A percentile compares a stretch with the other conserved stretches of the same genome.
Conservation (phyloP, 2,888 invertebrate genomes). For the Petrophora chlorosata region DNA sequence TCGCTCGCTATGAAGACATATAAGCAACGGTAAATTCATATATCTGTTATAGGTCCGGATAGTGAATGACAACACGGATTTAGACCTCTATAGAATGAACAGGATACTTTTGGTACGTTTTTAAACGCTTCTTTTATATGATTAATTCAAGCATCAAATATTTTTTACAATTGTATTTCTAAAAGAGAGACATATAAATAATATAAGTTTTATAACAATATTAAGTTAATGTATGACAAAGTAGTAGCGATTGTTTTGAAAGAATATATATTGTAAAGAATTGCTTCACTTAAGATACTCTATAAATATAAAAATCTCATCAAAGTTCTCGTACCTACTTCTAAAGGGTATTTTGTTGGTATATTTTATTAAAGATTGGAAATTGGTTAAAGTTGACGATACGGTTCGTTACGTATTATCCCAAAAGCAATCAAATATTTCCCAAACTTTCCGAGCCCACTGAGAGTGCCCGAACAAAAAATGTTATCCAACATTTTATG, state of each 20-base stretch:
- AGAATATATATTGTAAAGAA: too few relatives aligned
- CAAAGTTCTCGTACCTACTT: background rate
- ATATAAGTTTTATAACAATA: too few relatives aligned
- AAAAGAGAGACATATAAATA: too few relatives aligned
- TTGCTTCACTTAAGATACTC: too few relatives aligned
- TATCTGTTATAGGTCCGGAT: conserved; percentile 58
- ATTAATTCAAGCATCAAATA: too few relatives aligned
- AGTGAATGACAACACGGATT: conserved; percentile 60
- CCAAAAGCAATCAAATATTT: conserved; percentile 35
- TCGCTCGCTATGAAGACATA: conserved; percentile 15
- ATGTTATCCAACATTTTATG: conserved; percentile 29
- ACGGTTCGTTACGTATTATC: conserved; percentile 27
- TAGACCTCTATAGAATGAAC: conserved; percentile 69
- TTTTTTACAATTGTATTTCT: too few relatives aligned
- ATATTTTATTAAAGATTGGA: conserved; percentile 6
- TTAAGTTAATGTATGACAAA: too few relatives aligned
- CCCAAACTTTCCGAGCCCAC: conserved; percentile 26
- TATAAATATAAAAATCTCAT: background rate
- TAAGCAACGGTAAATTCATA: background rate
- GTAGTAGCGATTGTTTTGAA: too few relatives aligned
- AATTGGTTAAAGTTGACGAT: conserved; percentile 11
- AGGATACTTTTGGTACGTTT: conserved; percentile 66
- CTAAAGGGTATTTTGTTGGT: too few relatives aligned
- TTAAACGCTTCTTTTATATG: too few relatives aligned
- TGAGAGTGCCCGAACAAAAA: conserved; percentile 31